Conservation (phyloP, 2,888 invertebrate species). For the Abrostola tripartita region DNA sequence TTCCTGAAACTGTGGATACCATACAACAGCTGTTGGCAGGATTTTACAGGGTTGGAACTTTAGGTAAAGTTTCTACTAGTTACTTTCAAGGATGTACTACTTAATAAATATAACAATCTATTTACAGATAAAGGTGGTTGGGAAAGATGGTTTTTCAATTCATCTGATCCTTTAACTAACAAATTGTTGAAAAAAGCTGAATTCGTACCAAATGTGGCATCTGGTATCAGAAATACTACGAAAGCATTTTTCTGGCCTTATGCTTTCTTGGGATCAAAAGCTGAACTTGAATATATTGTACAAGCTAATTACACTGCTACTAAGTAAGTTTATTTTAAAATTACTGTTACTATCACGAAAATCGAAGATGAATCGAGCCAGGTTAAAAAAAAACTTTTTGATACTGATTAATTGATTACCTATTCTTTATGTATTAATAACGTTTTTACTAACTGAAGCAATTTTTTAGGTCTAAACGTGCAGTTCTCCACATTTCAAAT, state of each 20-base stretch:
- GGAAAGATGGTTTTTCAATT: slow-evolving; percentile 92
- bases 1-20: slow-evolving; percentile 92
- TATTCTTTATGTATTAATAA: no score
- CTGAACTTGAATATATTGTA: slow-evolving; percentile 92
- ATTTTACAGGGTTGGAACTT: slow-evolving; percentile 91
- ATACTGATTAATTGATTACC: no score
- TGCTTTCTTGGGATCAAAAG: slow-evolving; percentile 92
- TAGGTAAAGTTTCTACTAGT: slow-evolving; percentile 83
- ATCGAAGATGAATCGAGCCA: no score
- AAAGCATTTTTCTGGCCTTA: slow-evolving; percentile 93
- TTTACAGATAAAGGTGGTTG: slow-evolving; percentile 91
- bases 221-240: slow-evolving; percentile 92
- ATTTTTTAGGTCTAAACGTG: slow-evolving; percentile 88
- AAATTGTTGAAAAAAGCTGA: slow-evolving; percentile 91
- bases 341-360: not conserved
- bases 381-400: no score
- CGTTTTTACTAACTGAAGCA: no score
- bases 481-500: slow-evolving; percentile 91
- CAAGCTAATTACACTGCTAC: slow-evolving; percentile 91
- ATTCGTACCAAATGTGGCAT: slow-evolving; percentile 89
- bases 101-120: slow-evolving; percentile 6
- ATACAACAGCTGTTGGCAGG: slow-evolving; percentile 90
- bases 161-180: slow-evolving; percentile 89
- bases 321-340: slow-evolving; percentile 64
- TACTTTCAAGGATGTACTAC: no score